Evolutionary conservation across 2,888 invertebrate genomes (phyloP).

Genomic region (Cosmia pyralina): DNA sequence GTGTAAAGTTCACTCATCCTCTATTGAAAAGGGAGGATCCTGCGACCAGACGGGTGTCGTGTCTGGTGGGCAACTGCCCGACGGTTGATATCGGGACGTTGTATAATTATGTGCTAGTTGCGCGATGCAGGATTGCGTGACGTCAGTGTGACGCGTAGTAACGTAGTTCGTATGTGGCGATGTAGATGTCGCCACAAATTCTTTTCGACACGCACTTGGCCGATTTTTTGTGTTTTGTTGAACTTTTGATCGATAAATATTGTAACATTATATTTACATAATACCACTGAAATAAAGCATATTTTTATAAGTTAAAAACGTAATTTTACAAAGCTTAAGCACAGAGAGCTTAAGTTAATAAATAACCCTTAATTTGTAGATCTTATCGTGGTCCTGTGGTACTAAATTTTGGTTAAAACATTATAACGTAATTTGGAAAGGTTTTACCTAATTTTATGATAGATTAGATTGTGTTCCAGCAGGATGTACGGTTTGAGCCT

Average conservation of each 20-base stretch:
- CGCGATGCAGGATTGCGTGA: no score
- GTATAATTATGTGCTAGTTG: no score
- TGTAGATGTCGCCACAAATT: no score
- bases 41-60: no score
- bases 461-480: constrained; percentile 33
- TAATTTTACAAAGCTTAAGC: constrained; percentile 1
- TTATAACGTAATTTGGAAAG: constrained; percentile 44
- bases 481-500: neutral
- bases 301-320: neutral
- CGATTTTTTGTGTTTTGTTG: neutral
- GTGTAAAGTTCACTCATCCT: no score
- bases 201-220: no score
- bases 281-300: neutral
- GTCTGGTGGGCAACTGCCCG: no score
- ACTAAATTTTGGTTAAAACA: constrained; percentile 33
- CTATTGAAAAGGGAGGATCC: no score
- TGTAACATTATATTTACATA: neutral
- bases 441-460: constrained; percentile 35
- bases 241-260: neutral
- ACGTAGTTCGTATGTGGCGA: no score
- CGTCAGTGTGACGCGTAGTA: no score
- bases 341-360: constrained; percentile 14
- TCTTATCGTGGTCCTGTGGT: constrained; percentile 25
- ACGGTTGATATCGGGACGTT: no score
- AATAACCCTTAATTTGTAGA: constrained; percentile 43